Conservation (phyloP, 1,140 invertebrate genomes). For the Neotoxoptera formosana region DNA sequence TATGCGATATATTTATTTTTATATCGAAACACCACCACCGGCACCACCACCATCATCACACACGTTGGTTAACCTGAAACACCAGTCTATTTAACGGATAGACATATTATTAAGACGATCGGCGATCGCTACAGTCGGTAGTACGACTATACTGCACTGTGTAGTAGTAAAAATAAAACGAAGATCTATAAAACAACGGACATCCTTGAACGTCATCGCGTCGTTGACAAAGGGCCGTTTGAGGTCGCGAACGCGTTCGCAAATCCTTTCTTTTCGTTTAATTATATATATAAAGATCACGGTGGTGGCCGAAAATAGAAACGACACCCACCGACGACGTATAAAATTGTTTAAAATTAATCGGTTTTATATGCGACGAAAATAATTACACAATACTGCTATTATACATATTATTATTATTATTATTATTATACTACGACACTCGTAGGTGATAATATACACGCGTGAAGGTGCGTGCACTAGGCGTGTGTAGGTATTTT, state of each 20-base stretch:
- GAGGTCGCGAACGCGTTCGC: background rate
- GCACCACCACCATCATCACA: background rate
- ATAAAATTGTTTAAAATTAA: background rate
- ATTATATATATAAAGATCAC: background rate
- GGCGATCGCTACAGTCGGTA: background rate
- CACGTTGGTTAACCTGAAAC: slow-evolving; percentile 1
- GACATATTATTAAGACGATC: background rate
- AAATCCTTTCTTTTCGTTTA: slow-evolving; percentile 13
- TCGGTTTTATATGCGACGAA: background rate
- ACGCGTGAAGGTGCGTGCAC: background rate
- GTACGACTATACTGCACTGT: no score
- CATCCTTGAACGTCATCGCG: slow-evolving; percentile 35
- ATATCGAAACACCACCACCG: background rate
- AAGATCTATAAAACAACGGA: background rate
- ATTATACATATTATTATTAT: no score
- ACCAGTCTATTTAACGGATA: background rate
- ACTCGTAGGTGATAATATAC: background rate
- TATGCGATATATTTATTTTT: slow-evolving; percentile 4
- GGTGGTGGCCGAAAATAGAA: background rate
- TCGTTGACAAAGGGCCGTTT: slow-evolving; percentile 30
- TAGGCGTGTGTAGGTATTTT: background rate
- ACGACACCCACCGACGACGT: background rate
- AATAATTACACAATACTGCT: background rate
- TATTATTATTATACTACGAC: background rate
- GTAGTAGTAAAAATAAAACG: slow-evolving; percentile 27